Base-by-base conservation (phyloP, 2,888 invertebrate species). In the Nycteola revayana region DNA sequence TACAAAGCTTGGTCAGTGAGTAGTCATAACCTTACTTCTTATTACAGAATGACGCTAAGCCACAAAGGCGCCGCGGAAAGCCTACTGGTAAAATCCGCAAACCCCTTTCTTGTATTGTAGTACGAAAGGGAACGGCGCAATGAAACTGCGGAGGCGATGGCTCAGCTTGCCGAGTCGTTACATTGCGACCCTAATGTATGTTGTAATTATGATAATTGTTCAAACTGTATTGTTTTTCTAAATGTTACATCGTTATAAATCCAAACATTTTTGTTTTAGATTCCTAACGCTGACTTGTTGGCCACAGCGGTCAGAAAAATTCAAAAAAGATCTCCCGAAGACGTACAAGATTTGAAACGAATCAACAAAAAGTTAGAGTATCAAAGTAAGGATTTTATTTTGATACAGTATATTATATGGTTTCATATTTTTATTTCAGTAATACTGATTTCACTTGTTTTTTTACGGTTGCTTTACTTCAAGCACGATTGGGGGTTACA, bases 111-210 rank as follows among this genome's bases (percentile, higher is more conserved):
- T n/a, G n/a, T 22, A 32, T 47, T 25, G 77, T 77, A 46, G 2
- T 78, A 76, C 25, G 76, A 76, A 34, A 58, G 68, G 17, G 70
- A 73, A 46, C 56, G 75, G 7, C 59, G 77, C 6, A 45, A 52
- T 10, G 71, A 70, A 25, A 60, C 55, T 1, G 59, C 75, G 1
- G 60, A 64, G 9, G 70, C 66, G 0, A 61, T 69, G 50, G 26
- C 44, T 0, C 43, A 66, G 3, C 36, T 78, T 0, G 65, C 68
- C 0, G 51, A 55, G 27, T 71, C n/a, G n/a, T n/a, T n/a, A n/a
- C n/a, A n/a, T n/a, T n/a, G n/a, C n/a, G n/a, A n/a, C n/a, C n/a
- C n/a, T n/a, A n/a, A n/a, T 10, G 72, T 75, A 53, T 53, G 60
- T 49, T 8, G 10, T 25, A 9, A n/a, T 18, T 18, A 5, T 6